These are phyloP conservation scores for Poeciliopsis retropinna DNA, from an alignment of 2,113 vertebrate species.

Conservation along the genomic window DNA sequence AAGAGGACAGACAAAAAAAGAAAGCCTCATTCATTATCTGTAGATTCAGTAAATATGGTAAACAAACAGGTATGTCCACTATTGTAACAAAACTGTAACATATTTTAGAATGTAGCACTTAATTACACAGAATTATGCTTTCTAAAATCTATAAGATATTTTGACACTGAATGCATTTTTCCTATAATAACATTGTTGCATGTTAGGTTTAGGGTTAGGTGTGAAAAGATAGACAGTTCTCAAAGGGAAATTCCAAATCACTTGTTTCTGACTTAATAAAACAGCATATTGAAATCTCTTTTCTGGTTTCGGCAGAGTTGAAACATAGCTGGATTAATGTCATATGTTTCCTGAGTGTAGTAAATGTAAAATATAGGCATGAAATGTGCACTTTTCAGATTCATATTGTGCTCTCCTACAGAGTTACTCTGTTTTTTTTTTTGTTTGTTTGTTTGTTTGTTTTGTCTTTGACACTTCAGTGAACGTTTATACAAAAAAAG, in stretches of 20 bases:
- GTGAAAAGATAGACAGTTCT: no score
- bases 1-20: conserved; percentile 22
- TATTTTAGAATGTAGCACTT: not conserved
- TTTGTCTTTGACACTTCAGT: no score
- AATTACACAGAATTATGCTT: conserved; percentile 10
- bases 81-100: conserved; percentile 22
- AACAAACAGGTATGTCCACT: conserved; percentile 13
- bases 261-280: not conserved
- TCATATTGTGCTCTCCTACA: not conserved
- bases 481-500: no score
- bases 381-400: not conserved
- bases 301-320: conserved; percentile 9
- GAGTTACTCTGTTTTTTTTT: no score
- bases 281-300: conserved; percentile 13
- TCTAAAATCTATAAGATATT: conserved; percentile 5
- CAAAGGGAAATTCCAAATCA: no score
- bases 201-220: no score
- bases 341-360: conserved; percentile 1
- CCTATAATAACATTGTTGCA: no score
- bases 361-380: not conserved
- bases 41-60: conserved; percentile 4
- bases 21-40: conserved; percentile 41
- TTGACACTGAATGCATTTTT: not conserved
- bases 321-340: conserved; percentile 9
- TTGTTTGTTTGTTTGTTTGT: no score